These are phyloP conservation scores for Enteromius viviparus DNA, from an alignment of 2,797 vertebrate genomes.

Conservation along the genomic window DNA sequence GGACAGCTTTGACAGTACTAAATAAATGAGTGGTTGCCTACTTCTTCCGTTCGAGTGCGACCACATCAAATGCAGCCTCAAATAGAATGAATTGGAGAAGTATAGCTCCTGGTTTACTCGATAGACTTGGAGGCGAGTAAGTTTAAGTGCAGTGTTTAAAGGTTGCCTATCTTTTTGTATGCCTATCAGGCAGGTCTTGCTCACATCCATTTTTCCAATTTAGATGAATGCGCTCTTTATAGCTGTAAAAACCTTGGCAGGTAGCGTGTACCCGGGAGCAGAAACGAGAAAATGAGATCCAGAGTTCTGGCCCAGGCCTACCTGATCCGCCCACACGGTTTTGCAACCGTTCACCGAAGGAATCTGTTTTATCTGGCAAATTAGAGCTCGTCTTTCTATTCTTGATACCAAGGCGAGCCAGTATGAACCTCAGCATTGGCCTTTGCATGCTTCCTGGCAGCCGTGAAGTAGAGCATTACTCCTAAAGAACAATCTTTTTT, in stretches of 20 bases:
- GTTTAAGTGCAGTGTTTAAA: conserved; percentile 20
- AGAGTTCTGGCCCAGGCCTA: conserved; percentile 76
- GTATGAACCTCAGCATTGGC: conserved; percentile 52
- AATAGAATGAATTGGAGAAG: background rate
- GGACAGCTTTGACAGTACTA: conserved; percentile 9
- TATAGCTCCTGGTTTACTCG: background rate
- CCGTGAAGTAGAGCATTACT: background rate
- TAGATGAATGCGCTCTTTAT: conserved; percentile 78
- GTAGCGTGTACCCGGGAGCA: conserved; percentile 71
- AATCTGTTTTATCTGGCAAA: conserved; percentile 72
- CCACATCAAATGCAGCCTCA: background rate
- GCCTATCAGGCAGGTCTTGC: conserved; percentile 68
- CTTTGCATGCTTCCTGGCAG: conserved; percentile 13
- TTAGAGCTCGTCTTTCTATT: conserved; percentile 52
- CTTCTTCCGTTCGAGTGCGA: background rate
- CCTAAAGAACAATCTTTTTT: background rate
- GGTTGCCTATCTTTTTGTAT: conserved; percentile 55
- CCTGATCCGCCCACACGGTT: conserved; percentile 72
- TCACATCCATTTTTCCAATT: conserved; percentile 73
- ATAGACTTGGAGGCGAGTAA: background rate
- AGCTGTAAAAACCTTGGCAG: conserved; percentile 75
- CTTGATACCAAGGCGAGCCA: conserved; percentile 56
- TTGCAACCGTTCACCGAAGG: conserved; percentile 65
- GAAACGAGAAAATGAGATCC: conserved; percentile 78
- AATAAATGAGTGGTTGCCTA: background rate